Conservation (phyloP, 2,888 invertebrate genomes). For the Strigamia transsilvanica region DNA sequence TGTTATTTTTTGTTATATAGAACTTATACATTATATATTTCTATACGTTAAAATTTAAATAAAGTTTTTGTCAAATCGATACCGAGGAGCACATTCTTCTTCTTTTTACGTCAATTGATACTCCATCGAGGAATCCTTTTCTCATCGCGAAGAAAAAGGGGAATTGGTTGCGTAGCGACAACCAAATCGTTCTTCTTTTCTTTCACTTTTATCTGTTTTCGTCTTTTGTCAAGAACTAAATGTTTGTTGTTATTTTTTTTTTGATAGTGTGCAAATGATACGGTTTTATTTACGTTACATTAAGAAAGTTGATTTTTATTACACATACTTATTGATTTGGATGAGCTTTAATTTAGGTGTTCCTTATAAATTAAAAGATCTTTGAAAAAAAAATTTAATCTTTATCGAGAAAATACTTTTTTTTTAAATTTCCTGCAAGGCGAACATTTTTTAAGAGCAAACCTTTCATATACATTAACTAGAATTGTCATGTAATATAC, state of each 20-base stretch:
- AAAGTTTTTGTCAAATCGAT: neutral
- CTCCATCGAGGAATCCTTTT: conserved; percentile 32
- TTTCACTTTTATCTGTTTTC: neutral
- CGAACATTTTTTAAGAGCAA: neutral
- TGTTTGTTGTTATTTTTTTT: neutral
- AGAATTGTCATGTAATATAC: conserved; percentile 1
- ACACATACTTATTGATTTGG: neutral
- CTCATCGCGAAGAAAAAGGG: neutral
- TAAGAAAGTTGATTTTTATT: neutral
- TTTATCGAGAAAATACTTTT: neutral
- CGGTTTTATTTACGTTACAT: too few relatives aligned
- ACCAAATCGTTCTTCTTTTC: conserved; percentile 3
- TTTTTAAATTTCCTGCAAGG: neutral
- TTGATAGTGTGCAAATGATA: too few relatives aligned
- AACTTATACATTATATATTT: too few relatives aligned
- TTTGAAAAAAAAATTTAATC: neutral
- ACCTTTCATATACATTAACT: neutral
- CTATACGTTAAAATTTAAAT: too few relatives aligned
- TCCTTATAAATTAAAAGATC: neutral
- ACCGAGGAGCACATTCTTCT: neutral
- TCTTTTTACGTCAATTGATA: conserved; percentile 21
- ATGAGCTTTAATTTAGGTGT: neutral
- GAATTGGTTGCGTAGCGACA: conserved; percentile 22
- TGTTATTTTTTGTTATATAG: too few relatives aligned
- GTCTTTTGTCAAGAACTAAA: neutral